Evolutionary conservation across 1,140 invertebrate species (phyloP), one percentile per base, ranked within the genome.

Genomic region (Phortica variegata): DNA sequence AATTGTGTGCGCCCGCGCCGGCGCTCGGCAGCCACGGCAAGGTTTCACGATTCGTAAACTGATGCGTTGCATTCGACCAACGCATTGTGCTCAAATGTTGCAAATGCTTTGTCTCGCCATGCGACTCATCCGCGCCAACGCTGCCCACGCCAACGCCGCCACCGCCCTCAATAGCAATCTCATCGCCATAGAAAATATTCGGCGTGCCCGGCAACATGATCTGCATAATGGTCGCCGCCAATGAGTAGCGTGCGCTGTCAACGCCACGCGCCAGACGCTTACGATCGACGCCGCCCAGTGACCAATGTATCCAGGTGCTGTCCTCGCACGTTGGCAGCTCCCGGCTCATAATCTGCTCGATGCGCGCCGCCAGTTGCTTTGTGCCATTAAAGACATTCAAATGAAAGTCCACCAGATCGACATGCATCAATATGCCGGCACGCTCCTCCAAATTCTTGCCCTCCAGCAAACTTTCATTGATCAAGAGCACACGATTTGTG

Each of bases 131-230:
- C 79, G 73, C 52, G 81, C 79, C 9, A 71, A 54, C 16, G 77
- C 56, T 45, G 78, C 69, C 31, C n/a, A n/a, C n/a, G n/a, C n/a
- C n/a, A n/a, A n/a, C n/a, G n/a, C n/a, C n/a, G 79, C 48, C 34
- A 83, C 70, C 21, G 81, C 82, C 69, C 31, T 79, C 53, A 29
- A 83, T 74, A 13, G 81, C 82, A 50, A 90, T 82, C 79, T 91
- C 89, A 73, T 92, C 89, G 5, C 88, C 88, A 68, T 91, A 91
- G 69, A 91, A 88, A 55, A 92, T 83, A 54, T 81, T 89, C 0
- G 87, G 82, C 8, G 88, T 89, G 4, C 90, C 90, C 2, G 90
- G 89, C 17, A 93, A 69, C 77, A 86, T 84, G 62, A 90, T 80
- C 47, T 86, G 81, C 46, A 92, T 76, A 33, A 89, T 75, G 9